Evolutionary conservation across 1,140 invertebrate species (phyloP).

Genomic region (Paralvinella palmiformis): DNA sequence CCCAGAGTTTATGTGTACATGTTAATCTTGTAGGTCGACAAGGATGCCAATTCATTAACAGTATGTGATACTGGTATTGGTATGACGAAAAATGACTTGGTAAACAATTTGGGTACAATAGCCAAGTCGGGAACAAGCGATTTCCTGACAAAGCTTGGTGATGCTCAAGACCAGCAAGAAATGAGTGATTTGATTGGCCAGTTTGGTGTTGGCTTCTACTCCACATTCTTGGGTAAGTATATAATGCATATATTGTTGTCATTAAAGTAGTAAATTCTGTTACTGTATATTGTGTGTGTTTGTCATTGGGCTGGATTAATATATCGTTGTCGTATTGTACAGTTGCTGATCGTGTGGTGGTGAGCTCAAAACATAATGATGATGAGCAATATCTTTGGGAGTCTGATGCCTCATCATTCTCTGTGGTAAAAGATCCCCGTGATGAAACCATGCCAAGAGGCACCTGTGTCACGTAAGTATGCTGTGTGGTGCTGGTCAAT

Average conservation of each 20-base stretch:
- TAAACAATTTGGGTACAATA: slow-evolving; percentile 97
- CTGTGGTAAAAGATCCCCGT: slow-evolving; percentile 86
- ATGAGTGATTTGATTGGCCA: slow-evolving; percentile 60
- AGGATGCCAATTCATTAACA: slow-evolving; percentile 87
- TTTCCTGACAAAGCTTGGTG: slow-evolving; percentile 90
- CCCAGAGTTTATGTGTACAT: no score
- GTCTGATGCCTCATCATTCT: slow-evolving; percentile 76
- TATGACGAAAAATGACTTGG: slow-evolving; percentile 92
- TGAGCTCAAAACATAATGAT: slow-evolving; percentile 92
- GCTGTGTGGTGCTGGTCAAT: not conserved
- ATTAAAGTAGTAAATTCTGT: no score
- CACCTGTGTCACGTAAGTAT: slow-evolving; percentile 62
- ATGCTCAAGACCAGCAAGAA: slow-evolving; percentile 47
- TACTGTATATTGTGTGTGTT: no score
- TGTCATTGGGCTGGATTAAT: no score
- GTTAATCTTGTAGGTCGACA: slow-evolving; percentile 75
- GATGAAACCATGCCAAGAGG: slow-evolving; percentile 84
- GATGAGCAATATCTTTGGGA: slow-evolving; percentile 97
- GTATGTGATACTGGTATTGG: slow-evolving; percentile 97
- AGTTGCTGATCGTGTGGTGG: slow-evolving; percentile 55
- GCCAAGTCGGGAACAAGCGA: slow-evolving; percentile 99
- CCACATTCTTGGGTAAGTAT: slow-evolving; percentile 73
- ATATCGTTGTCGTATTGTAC: no score
- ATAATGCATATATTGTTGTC: not conserved
- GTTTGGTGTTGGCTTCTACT: slow-evolving; percentile 98